These are phyloP conservation scores for Glomeris maerens DNA, from an alignment of 1,140 invertebrate genomes.

Conservation along the genomic window DNA sequence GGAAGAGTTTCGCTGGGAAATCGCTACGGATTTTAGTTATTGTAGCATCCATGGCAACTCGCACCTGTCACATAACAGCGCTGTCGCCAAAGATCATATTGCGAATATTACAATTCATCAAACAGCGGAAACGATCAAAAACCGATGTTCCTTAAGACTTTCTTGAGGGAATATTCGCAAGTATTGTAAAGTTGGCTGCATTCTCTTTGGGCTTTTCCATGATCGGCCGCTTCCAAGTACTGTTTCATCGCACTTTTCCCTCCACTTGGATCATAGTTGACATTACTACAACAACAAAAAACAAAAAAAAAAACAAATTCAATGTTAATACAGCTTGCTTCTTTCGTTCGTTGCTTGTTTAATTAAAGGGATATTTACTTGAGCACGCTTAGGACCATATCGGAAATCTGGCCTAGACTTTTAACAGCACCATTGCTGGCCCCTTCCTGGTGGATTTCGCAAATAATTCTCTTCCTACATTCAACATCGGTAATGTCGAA, in stretches of 20 bases:
- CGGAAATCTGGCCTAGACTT: neutral
- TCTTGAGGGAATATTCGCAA: conserved; percentile 5
- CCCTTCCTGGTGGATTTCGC: neutral
- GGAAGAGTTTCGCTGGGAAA: no score
- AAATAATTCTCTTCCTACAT: conserved; percentile 4
- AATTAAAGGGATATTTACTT: neutral
- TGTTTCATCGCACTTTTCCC: neutral
- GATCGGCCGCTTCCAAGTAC: conserved; percentile 1
- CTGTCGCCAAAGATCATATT: no score
- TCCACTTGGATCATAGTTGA: neutral
- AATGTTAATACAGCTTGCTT: no score
- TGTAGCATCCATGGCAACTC: no score
- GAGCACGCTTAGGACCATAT: neutral
- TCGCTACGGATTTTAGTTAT: no score
- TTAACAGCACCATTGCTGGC: neutral
- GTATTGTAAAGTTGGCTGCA: conserved; percentile 1
- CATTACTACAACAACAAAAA: neutral
- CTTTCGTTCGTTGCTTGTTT: neutral
- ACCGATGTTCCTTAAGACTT: neutral
- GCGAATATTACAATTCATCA: no score
- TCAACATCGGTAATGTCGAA: conserved; percentile 1
- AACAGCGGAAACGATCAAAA: no score
- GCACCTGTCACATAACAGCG: no score
- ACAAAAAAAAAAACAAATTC: neutral
- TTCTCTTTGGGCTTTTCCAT: conserved; percentile 2